These are phyloP conservation scores for Nestor notabilis DNA, from an alignment of 2,113 vertebrate genomes.

Conservation along the genomic window DNA sequence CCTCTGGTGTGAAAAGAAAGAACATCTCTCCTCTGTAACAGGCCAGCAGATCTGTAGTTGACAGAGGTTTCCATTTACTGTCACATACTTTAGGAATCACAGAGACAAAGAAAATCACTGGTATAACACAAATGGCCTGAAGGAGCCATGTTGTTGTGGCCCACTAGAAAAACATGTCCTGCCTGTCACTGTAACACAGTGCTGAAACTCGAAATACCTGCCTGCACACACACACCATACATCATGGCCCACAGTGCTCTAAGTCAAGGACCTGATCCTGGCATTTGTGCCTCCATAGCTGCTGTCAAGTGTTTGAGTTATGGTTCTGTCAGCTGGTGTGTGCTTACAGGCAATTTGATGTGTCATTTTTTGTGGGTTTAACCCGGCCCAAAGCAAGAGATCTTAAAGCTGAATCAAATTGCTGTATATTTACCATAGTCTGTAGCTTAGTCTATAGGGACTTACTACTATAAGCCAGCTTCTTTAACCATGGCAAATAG, in stretches of 20 bases:
- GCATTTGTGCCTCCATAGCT: not conserved
- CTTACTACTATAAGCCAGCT: not conserved
- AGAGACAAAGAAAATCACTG: not conserved
- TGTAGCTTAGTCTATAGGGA: not conserved
- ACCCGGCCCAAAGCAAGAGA: not conserved
- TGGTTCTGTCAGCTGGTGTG: not conserved
- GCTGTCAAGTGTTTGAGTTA: rapidly evolving
- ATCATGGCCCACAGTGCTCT: not conserved
- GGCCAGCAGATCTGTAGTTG: not conserved
- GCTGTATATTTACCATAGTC: not conserved
- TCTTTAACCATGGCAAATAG: not conserved
- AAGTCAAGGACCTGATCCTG: not conserved
- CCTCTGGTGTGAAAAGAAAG: not conserved
- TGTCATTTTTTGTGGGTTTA: not conserved
- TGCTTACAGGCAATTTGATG: not conserved
- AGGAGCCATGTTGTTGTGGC: not conserved
- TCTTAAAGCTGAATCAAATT: not conserved
- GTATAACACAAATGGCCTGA: not conserved
- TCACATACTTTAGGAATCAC: not conserved
- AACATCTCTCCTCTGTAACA: not conserved
- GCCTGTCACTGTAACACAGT: not conserved
- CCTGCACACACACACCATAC: rapidly evolving
- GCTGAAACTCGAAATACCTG: not conserved
- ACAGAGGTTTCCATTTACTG: not conserved
- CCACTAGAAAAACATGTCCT: not conserved